Percentiles rank a stretch among this genome's conserved stretches.
phyloP scores from a whole-genome alignment of 2,888 invertebrate species.

The Sycophila texana region DNA sequence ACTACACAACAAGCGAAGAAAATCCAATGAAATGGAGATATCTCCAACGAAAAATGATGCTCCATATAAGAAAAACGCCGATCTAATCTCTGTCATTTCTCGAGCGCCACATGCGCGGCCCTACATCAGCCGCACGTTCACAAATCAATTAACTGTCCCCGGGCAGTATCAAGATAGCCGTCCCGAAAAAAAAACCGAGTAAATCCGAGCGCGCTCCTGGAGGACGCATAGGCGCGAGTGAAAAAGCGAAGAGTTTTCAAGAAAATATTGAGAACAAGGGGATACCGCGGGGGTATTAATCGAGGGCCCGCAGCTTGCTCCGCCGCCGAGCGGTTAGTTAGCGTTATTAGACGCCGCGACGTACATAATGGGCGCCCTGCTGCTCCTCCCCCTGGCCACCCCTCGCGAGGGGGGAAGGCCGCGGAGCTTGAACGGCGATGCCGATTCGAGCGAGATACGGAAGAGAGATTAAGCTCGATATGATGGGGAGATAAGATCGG shows the following conservation, averaged over 20 bases:
- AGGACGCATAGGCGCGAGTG: not conserved
- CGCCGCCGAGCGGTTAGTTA: slow-evolving; percentile 30
- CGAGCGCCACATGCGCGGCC: not conserved
- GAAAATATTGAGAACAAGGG: slow-evolving; percentile 43
- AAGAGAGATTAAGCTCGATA: slow-evolving; percentile 60
- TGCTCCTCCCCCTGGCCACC: not conserved
- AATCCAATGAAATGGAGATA: slow-evolving; percentile 13
- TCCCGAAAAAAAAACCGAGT: not conserved
- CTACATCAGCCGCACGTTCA: not conserved
- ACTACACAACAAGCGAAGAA: not conserved
- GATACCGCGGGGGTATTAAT: slow-evolving; percentile 9
- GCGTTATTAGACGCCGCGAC: slow-evolving; percentile 40
- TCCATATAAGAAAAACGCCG: not conserved
- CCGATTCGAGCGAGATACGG: slow-evolving; percentile 58
- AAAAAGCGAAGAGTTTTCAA: slow-evolving; percentile 21
- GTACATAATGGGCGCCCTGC: slow-evolving; percentile 39
- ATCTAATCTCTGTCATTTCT: slow-evolving; percentile 25
- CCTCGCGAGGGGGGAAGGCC: no score
- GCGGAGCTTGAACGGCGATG: not conserved
- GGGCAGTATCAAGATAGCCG: slow-evolving; percentile 7
- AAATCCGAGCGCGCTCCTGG: not conserved
- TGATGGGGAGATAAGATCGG: slow-evolving; percentile 59
- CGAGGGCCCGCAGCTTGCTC: not conserved
- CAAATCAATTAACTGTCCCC: slow-evolving; percentile 1
- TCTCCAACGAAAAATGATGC: slow-evolving; percentile 4